Base-by-base conservation (phyloP, 2,113 vertebrate genomes). In the Sitta europaea region DNA sequence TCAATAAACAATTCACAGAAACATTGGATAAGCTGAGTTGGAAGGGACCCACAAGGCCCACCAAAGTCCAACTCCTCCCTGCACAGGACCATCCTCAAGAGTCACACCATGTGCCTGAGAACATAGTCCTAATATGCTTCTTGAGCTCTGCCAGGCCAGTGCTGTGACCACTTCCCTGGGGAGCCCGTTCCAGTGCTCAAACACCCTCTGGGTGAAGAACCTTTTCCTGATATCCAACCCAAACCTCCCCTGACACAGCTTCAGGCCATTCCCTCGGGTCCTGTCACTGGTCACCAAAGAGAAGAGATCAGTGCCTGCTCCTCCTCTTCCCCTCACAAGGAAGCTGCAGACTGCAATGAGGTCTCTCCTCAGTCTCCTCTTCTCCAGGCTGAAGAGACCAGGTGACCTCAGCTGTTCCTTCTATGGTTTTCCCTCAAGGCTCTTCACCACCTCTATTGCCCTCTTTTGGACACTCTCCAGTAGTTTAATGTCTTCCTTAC, bases 371-470 rank as follows among this genome's bases (percentile, higher is more conserved):
- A 45, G 28, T 18, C 38, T 63, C n/a, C 43, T 82, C 27, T 72
- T 22, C 54, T 82, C n/a, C 68, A 55, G 12, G n/a, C 48, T 63
- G 68, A 84, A 55, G 40, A 38, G 1, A 6, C 8, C 28, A 23
- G 36, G 48, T 28, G n/a, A n/a, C 40, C 10, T 38, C 40, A 84
- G 58, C 57, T 27, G 5, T 14, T 72, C 12, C 38, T 43, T 7
- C 1, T 7, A 24, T 2, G 12, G 27, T 5, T 53, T 31, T 33
- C 5, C 33, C 38, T 62, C 47, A 8, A 61, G 1, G 1, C 6
- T 9, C 0, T 84, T 63, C 18, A 0, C 33, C n/a, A 45, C 6
- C n/a, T 0, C 8, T 0, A 0, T 3, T 33, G 28, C 28, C 23
- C 40, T 83, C 68, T 40, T 55, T 15, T 38, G 48, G n/a, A 73